A percentile compares a stretch with the other conserved stretches of the same genome.
These are phyloP conservation scores for Montipora cactus DNA, from an alignment of 64 coral and sea anemone species.

Conservation along the genomic window DNA sequence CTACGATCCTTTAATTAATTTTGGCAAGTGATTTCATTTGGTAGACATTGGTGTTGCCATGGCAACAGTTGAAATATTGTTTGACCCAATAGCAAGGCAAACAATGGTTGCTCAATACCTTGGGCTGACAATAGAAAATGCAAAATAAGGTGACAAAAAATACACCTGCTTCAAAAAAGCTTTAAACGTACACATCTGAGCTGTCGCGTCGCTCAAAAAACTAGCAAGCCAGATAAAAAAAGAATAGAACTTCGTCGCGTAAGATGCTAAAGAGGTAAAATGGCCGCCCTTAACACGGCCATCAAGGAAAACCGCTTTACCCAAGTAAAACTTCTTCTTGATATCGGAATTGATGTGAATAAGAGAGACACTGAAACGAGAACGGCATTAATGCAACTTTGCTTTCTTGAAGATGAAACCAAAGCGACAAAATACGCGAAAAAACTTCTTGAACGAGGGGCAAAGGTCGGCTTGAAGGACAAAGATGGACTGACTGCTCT, in stretches of 20 bases:
- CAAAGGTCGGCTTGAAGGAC: slow-evolving; percentile 69
- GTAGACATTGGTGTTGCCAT: slow-evolving; percentile 38
- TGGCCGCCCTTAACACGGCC: slow-evolving; percentile 65
- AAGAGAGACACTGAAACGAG: slow-evolving; percentile 37
- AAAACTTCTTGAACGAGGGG: slow-evolving; percentile 57
- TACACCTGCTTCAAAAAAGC: slow-evolving; percentile 20
- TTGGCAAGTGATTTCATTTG: background rate
- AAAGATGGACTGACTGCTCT: slow-evolving; percentile 67
- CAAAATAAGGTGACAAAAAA: slow-evolving; percentile 28
- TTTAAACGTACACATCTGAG: background rate
- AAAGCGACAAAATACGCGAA: slow-evolving; percentile 71
- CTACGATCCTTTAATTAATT: background rate
- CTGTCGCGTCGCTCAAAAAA: background rate
- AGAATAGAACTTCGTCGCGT: background rate
- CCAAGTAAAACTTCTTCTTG: slow-evolving; percentile 77
- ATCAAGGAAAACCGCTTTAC: slow-evolving; percentile 70
- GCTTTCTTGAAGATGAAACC: slow-evolving; percentile 79
- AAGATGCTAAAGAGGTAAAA: background rate
- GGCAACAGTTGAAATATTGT: slow-evolving; percentile 2
- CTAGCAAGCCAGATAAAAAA: background rate
- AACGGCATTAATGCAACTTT: slow-evolving; percentile 81
- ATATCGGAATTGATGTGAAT: slow-evolving; percentile 78
- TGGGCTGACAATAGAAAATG: slow-evolving; percentile 23
- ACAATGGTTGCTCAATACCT: slow-evolving; percentile 8
- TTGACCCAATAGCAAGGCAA: background rate